Evolutionary conservation across 1,140 invertebrate genomes (phyloP), one percentile per base, ranked within the genome.

Genomic region (Eriocheir sinensis): DNA sequence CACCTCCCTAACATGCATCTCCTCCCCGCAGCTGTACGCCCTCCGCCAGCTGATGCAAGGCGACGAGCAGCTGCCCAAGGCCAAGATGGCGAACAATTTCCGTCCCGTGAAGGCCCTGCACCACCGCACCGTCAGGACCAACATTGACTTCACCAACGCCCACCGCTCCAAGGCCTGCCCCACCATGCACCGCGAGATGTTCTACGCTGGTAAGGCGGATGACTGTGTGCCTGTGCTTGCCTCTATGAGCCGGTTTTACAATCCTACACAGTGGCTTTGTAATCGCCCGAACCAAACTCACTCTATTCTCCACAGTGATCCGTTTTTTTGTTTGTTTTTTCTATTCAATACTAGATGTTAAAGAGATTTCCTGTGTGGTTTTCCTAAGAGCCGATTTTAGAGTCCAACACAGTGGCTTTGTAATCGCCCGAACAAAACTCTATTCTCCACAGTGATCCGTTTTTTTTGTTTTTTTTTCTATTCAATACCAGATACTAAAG

Each of bases 11-110:
- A 60, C 95, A 34, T 41, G 38, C 3, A 1, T 94, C 48, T 95
- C 60, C 93, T 95, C 40, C 38, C 30, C 6, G 41, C 97, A 99
- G 98, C 97, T 99, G 96, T 98, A 98, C 96, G 98, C 97, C 44
- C 97, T 99, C 95, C 97, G 98, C 95, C 97, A 98, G 95, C 97
- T 99, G 96, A 98, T 98, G 98, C 98, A 99, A 97, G 98, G 98
- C 30, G 98, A 98, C 96, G 97, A 97, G 95, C 97, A 98, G 96
- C 98, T 98, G 96, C 98, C 98, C 21, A 99, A 98, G 97, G 98
- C 98, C 41, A 98, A 98, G 15, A 97, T 99, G 96, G 98, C 98
- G 93, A 99, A 99, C 97, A 99, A 99, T 97, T 98, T 98, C 92
- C 97, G 99, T 95, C 99, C 99, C n/a, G 97, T 98, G 44, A 98